These are phyloP conservation scores for Leptinotarsa tumamoca DNA, from an alignment of 2,888 invertebrate genomes.

Conservation along the genomic window DNA sequence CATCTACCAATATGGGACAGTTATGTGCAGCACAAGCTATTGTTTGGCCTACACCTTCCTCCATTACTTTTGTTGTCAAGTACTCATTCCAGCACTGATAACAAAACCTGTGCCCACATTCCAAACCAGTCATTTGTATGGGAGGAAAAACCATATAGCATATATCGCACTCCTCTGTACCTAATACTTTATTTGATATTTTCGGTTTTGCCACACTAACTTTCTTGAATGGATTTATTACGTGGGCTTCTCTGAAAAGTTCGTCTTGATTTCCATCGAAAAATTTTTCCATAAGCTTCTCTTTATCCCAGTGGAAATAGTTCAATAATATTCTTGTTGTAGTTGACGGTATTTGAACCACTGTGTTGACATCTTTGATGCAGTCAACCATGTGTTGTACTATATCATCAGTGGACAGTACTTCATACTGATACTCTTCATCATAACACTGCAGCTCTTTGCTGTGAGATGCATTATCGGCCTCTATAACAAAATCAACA, in stretches of 20 bases:
- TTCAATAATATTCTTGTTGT: constrained; percentile 94
- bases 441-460: constrained; percentile 84
- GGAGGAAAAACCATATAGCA: constrained; percentile 86
- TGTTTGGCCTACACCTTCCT: constrained; percentile 95
- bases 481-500: constrained; percentile 92
- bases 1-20: constrained; percentile 97
- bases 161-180: constrained; percentile 92
- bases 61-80: constrained; percentile 97
- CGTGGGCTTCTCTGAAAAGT: constrained; percentile 93
- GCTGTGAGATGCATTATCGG: constrained; percentile 77
- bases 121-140: constrained; percentile 91
- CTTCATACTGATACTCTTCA: constrained; percentile 95
- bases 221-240: constrained; percentile 92
- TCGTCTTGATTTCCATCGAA: constrained; percentile 96
- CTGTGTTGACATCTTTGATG: constrained; percentile 96
- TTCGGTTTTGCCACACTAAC: constrained; percentile 75
- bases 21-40: constrained; percentile 97
- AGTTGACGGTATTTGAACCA: constrained; percentile 91
- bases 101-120: constrained; percentile 98
- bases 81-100: constrained; percentile 97
- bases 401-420: constrained; percentile 95
- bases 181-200: constrained; percentile 77
- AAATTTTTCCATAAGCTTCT: constrained; percentile 96
- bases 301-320: constrained; percentile 99
- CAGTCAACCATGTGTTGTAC: constrained; percentile 97